Percentiles rank a stretch among this genome's conserved stretches.
Conservation (phyloP, 2,797 vertebrate species). For the Phaenicophaeus curvirostris region DNA sequence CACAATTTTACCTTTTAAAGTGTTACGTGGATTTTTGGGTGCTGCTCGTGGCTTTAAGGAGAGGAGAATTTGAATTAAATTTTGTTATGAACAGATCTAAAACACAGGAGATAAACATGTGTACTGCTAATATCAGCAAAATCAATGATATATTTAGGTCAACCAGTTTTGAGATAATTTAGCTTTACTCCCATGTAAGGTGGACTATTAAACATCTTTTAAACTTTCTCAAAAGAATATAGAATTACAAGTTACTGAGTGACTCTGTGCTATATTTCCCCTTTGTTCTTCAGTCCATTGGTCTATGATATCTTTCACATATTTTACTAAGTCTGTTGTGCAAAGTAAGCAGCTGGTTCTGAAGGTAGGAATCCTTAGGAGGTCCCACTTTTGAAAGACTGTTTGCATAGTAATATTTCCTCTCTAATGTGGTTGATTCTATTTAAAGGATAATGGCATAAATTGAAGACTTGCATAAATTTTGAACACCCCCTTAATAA, state of each 20-base stretch:
- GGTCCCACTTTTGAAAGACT: background rate
- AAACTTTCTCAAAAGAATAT: background rate
- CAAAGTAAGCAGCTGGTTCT: background rate
- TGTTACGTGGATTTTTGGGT: background rate
- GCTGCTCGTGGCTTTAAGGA: background rate
- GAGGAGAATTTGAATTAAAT: background rate
- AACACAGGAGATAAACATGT: background rate
- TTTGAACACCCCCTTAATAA: background rate
- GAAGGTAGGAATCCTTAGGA: background rate
- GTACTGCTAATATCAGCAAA: background rate
- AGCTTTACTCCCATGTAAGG: background rate
- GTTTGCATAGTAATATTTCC: background rate
- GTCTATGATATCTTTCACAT: background rate
- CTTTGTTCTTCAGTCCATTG: background rate
- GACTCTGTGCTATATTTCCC: background rate
- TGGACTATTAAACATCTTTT: background rate
- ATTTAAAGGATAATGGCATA: background rate
- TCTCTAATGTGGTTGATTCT: background rate
- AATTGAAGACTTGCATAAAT: background rate
- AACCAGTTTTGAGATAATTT: background rate
- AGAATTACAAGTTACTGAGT: background rate
- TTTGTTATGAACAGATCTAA: background rate
- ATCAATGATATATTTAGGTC: background rate
- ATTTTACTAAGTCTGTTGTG: background rate
- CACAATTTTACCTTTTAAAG: background rate